phyloP scores from a whole-genome alignment of 2,113 vertebrate species.

The Ophthalmolycus amberensis region DNA sequence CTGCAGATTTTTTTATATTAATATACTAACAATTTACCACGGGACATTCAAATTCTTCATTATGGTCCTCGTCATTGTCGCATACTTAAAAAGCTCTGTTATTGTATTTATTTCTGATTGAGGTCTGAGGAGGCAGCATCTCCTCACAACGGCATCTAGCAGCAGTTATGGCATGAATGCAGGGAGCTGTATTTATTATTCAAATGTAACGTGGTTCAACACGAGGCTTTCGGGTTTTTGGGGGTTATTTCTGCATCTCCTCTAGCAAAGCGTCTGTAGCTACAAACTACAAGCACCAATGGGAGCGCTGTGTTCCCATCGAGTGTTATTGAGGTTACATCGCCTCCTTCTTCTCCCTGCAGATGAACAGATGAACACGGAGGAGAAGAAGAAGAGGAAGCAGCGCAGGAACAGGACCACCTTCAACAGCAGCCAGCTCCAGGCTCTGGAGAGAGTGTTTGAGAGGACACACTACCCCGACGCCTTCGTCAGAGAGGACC shows the following conservation, averaged over 20 bases:
- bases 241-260: not conserved
- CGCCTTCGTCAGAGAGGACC: slow-evolving; percentile 97
- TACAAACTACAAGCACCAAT: not conserved
- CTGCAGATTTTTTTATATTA: not conserved
- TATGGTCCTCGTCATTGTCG: not conserved
- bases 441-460: slow-evolving; percentile 96
- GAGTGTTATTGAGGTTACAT: not conserved
- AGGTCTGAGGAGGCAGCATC: not conserved
- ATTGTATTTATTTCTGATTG: not conserved
- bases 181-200: not conserved
- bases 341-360: not conserved
- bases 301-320: not conserved
- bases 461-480: slow-evolving; percentile 98
- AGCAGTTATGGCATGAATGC: not conserved
- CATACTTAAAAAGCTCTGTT: not conserved
- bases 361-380: slow-evolving; percentile 96
- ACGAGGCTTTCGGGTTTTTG: not conserved
- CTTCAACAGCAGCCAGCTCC: slow-evolving; percentile 98
- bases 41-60: not conserved
- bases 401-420: slow-evolving; percentile 96
- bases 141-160: not conserved
- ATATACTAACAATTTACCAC: not conserved
- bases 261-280: not conserved
- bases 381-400: slow-evolving; percentile 98
- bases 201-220: not conserved